Evolutionary conservation across 2,797 vertebrate genomes (phyloP), one percentile per base, ranked within the genome.

Genomic region (Poeciliopsis turneri): DNA sequence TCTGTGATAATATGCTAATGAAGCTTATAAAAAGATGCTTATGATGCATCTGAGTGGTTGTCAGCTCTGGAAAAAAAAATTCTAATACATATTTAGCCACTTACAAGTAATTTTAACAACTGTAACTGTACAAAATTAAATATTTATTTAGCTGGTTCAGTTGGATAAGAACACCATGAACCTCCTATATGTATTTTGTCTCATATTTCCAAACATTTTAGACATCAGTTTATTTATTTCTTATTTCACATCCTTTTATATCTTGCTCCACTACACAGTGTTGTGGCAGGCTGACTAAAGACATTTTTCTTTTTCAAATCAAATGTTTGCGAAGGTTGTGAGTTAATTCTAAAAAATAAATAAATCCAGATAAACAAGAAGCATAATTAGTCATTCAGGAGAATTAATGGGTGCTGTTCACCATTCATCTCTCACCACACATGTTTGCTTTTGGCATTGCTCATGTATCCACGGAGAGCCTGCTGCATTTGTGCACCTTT

Each of bases 361-460:
- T 68, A 87, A 90, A 84, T 86, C 74, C 78, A 78, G 75, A 80
- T 72, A 87, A 90, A 86, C 87, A 88, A 45, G 72, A 83, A 82
- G 66, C 78, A 82, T 87, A 91, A 92, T 93, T 93, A 90, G 88
- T 87, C 87, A 90, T 93, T 92, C 84, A 89, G 87, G 75, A 88
- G 89, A 86, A 92, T 90, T 89, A 92, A 92, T 90, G 85, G 85
- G 79, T 71, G 74, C 82, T 74, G 75, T 88, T 94, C 87, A 74
- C 92, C 81, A 92, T 92, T 93, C 90, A 91, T 89, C 88, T 82
- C 86, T 82, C 79, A 84, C 84, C 89, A 88, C 89, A 89, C 85
- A 87, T 87, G 83, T 85, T 89, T 87, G 88, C 84, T 87, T 85
- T 90, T 90, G 84, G 86, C 86, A 88, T 81, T 30, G 59, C 80